Conservation (phyloP, 2,888 invertebrate species). For the Stenolophus ochropezus region DNA sequence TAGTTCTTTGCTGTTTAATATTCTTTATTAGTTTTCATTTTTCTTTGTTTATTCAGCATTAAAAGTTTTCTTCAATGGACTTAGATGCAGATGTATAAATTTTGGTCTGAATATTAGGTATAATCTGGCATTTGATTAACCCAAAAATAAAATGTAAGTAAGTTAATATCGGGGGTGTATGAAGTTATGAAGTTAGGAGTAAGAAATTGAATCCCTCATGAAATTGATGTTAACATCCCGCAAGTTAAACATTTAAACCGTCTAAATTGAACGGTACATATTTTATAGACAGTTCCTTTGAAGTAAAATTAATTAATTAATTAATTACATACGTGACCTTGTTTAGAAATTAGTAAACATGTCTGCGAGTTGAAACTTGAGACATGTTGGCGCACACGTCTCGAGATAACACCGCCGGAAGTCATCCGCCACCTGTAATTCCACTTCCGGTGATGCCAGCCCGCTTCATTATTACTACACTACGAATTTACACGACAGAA, state of each 20-base stretch:
- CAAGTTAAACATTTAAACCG: slow-evolving; percentile 14
- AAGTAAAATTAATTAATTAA: slow-evolving; percentile 56
- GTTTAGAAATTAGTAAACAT: slow-evolving; percentile 40
- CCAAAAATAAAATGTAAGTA: no score
- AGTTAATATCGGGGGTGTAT: no score
- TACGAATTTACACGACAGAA: not conserved
- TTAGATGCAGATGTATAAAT: no score
- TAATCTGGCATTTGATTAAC: no score
- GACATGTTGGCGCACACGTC: not conserved
- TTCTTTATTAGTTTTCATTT: no score
- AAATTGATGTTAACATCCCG: not conserved
- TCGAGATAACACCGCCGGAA: not conserved
- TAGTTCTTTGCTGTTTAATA: no score
- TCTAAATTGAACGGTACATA: slow-evolving; percentile 46
- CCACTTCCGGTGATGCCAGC: not conserved
- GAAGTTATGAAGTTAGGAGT: not conserved
- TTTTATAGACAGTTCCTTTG: slow-evolving; percentile 55
- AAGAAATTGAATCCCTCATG: not conserved
- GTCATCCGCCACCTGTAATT: not conserved
- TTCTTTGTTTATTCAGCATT: no score
- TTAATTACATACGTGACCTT: slow-evolving; percentile 53
- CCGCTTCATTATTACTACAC: not conserved
- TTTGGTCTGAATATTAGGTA: no score
- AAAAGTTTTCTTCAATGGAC: no score
- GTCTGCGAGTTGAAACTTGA: not conserved